These are phyloP conservation scores for Rhopilema esculentum DNA, from an alignment of 30 jellyfish, hydroid and myxozoan genomes.

Conservation along the genomic window DNA sequence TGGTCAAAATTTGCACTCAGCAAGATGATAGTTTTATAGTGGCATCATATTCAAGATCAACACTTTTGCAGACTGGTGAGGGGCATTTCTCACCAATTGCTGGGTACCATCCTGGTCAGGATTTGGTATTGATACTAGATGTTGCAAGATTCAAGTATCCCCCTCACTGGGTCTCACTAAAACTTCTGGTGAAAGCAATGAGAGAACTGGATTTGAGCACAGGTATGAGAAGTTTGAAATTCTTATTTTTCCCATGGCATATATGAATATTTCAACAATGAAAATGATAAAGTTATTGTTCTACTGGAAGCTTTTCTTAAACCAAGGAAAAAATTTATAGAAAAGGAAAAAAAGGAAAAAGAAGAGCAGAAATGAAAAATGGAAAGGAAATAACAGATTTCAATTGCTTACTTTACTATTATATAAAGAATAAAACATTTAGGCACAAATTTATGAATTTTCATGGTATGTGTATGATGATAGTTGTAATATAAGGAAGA, in stretches of 20 bases:
- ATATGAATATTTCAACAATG: not conserved
- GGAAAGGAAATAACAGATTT: too few species aligned
- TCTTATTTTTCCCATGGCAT: not conserved
- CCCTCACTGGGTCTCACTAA: constrained; percentile 88
- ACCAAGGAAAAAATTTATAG: too few species aligned
- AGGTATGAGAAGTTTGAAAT: constrained; percentile 41
- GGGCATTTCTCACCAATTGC: constrained; percentile 95
- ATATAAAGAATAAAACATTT: too few species aligned
- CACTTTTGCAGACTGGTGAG: constrained; percentile 81
- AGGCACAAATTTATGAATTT: too few species aligned
- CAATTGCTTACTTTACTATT: too few species aligned
- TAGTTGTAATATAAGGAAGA: too few species aligned
- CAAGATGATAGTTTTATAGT: constrained; percentile 55
- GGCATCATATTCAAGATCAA: constrained; percentile 76
- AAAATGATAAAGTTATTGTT: too few species aligned
- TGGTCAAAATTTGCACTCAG: constrained; percentile 48
- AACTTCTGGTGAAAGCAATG: constrained; percentile 78
- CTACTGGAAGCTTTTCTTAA: too few species aligned
- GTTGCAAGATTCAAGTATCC: constrained; percentile 93
- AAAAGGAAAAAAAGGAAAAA: too few species aligned
- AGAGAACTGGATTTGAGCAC: constrained; percentile 72
- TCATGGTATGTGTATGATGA: too few species aligned
- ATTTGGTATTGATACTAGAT: constrained; percentile 77
- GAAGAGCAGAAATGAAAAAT: too few species aligned
- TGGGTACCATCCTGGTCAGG: constrained; percentile 81